Percentiles rank a stretch among this genome's conserved stretches.
Evolutionary conservation across 2,113 vertebrate genomes (phyloP).

Genomic region (Cettia cetti): DNA sequence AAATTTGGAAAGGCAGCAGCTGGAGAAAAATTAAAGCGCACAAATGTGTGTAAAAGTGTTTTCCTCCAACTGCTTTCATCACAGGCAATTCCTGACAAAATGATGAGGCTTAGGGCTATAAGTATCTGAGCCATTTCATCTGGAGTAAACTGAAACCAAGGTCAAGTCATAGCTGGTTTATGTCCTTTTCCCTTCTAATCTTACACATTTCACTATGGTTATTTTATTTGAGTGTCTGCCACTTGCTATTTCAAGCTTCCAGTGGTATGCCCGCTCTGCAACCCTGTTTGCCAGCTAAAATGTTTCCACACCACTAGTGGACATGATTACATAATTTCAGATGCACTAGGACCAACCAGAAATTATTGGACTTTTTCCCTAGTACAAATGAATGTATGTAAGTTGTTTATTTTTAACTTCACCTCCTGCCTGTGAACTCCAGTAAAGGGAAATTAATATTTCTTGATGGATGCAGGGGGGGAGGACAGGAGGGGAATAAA

Average conservation of each 20-base stretch:
- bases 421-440: neutral
- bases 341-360: neutral
- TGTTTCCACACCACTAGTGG: neutral
- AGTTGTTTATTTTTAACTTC: constrained; percentile 38
- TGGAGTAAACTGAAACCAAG: constrained; percentile 46
- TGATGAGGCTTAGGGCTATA: constrained; percentile 42
- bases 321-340: constrained; percentile 34
- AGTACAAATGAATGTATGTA: neutral
- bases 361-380: neutral
- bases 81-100: constrained; percentile 31
- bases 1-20: constrained; percentile 47
- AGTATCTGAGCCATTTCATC: constrained; percentile 36
- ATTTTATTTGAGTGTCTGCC: constrained; percentile 47
- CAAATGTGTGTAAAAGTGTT: constrained; percentile 14
- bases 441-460: constrained; percentile 13
- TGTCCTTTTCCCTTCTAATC: constrained; percentile 37
- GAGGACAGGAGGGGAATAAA: neutral
- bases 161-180: constrained; percentile 41
- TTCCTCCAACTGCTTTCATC: constrained; percentile 39
- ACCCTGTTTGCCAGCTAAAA: neutral
- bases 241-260: constrained; percentile 34
- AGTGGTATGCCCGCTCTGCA: neutral
- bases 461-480: neutral
- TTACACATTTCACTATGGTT: constrained; percentile 8
- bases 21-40: constrained; percentile 29